Evolutionary conservation across 2,888 invertebrate species (phyloP).

Genomic region (Dicranocentrus wangi): DNA sequence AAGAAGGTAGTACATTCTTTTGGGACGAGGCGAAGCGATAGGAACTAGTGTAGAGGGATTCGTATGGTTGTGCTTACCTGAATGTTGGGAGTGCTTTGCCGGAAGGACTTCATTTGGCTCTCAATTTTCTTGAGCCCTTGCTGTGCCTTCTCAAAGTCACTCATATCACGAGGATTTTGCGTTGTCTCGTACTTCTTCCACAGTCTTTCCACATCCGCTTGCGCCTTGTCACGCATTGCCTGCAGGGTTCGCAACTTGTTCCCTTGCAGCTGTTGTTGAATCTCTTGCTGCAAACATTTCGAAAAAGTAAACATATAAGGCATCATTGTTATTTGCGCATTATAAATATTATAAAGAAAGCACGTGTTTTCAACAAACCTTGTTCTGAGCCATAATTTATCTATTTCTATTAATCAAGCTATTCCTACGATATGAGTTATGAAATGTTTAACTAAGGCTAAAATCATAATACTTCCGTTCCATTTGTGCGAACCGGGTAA

Average conservation of each 20-base stretch:
- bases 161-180: constrained; percentile 69
- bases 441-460: too few relatives aligned
- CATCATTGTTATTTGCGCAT: too few relatives aligned
- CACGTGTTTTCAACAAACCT: too few relatives aligned
- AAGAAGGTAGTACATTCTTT: too few relatives aligned
- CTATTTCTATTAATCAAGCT: too few relatives aligned
- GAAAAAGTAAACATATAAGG: constrained; percentile 34
- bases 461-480: too few relatives aligned
- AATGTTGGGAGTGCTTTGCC: constrained; percentile 70
- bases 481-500: too few relatives aligned
- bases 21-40: too few relatives aligned
- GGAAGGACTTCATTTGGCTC: constrained; percentile 71
- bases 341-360: too few relatives aligned
- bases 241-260: constrained; percentile 71
- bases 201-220: constrained; percentile 68
- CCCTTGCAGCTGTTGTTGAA: constrained; percentile 71
- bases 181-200: constrained; percentile 70
- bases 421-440: too few relatives aligned
- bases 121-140: constrained; percentile 71
- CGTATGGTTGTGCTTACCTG: constrained; percentile 69
- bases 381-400: too few relatives aligned
- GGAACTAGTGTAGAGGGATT: too few relatives aligned
- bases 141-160: constrained; percentile 71
- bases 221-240: constrained; percentile 71
- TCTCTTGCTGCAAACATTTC: constrained; percentile 68